Conservation (phyloP, 2,888 invertebrate genomes). For the Hypselothyrea guttata region DNA sequence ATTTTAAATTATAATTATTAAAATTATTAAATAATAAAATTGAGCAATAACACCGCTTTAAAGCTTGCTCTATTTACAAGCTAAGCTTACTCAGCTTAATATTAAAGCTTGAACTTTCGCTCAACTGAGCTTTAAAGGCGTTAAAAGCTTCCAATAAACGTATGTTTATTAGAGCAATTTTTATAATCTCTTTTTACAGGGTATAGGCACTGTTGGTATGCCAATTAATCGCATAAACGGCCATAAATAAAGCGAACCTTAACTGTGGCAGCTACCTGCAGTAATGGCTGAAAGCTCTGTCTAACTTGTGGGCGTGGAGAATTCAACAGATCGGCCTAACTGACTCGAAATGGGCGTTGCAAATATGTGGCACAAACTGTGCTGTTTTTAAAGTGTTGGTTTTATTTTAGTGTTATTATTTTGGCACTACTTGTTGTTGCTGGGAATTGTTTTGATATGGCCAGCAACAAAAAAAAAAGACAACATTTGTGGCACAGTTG, state of each 20-base stretch:
- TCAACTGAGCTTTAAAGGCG: too few relatives aligned
- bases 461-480: too few relatives aligned
- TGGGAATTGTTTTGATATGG: constrained; percentile 61
- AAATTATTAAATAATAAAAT: too few relatives aligned
- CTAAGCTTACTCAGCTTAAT: too few relatives aligned
- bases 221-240: constrained; percentile 14
- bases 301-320: constrained; percentile 51
- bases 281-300: constrained; percentile 24
- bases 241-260: constrained; percentile 50
- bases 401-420: not conserved
- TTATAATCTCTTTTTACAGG: constrained; percentile 8
- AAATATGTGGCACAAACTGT: constrained; percentile 48
- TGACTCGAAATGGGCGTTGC: constrained; percentile 59
- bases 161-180: too few relatives aligned
- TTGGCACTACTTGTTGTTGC: constrained; percentile 3
- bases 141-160: too few relatives aligned
- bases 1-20: too few relatives aligned
- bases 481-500: constrained; percentile 56
- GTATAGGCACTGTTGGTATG: constrained; percentile 15
- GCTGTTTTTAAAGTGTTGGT: not conserved
- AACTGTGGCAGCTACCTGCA: constrained; percentile 53
- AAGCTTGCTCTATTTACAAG: too few relatives aligned
- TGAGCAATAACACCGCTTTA: too few relatives aligned
- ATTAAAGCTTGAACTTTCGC: too few relatives aligned
- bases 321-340: constrained; percentile 50